Evolutionary conservation across 2,888 invertebrate species (phyloP).

Genomic region (Hirudinaria manillensis): DNA sequence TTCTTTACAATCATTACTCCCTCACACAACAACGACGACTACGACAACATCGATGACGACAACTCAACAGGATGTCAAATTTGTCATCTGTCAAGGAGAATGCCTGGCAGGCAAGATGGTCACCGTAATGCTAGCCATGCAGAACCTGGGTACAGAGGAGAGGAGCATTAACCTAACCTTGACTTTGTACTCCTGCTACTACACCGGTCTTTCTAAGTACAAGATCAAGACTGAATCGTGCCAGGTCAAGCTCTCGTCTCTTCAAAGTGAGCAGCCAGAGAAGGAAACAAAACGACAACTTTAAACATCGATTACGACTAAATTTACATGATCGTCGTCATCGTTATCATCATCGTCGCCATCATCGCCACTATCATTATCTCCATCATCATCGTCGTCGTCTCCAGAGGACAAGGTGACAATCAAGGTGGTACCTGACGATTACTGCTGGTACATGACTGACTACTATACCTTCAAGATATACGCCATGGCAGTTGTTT

Average conservation of each 20-base stretch:
- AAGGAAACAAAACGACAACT: not conserved
- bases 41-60: too few species aligned
- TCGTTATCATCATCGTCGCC: too few species aligned
- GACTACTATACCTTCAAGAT: conserved; percentile 69
- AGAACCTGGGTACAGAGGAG: conserved; percentile 37
- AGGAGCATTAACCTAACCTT: conserved; percentile 34
- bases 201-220: conserved; percentile 37
- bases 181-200: conserved; percentile 33
- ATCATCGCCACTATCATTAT: too few species aligned
- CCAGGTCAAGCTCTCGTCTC: conserved; percentile 34
- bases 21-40: too few species aligned
- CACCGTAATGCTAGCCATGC: conserved; percentile 34
- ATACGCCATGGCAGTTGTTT: conserved; percentile 70
- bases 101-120: conserved; percentile 36
- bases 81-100: conserved; percentile 33
- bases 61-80: conserved; percentile 38
- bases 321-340: too few species aligned
- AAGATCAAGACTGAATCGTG: conserved; percentile 34
- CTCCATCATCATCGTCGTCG: too few species aligned
- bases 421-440: conserved; percentile 63
- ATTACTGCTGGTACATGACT: conserved; percentile 67
- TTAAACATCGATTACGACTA: not conserved
- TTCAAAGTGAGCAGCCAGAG: conserved; percentile 33
- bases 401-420: conserved; percentile 61
- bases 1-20: too few species aligned